Percentiles rank a stretch among this genome's conserved stretches.
Conservation (phyloP, 2,888 invertebrate genomes). For the Acrocera orbiculus region DNA sequence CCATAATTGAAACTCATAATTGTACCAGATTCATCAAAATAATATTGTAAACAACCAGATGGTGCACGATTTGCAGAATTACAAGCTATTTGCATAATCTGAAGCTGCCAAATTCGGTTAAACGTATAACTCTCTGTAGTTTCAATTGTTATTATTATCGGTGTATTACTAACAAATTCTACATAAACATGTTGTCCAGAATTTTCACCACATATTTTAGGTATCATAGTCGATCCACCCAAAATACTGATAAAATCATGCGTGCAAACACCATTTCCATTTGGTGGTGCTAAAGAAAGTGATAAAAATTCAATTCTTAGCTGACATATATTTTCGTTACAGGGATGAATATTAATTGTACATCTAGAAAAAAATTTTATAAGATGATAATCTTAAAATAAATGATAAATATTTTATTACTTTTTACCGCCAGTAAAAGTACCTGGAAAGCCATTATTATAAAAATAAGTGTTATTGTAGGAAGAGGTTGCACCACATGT, state of each 20-base stretch:
- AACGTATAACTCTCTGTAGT: conserved; percentile 42
- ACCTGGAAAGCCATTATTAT: conserved; percentile 57
- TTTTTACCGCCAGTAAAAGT: conserved; percentile 45
- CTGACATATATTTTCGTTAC: conserved; percentile 40
- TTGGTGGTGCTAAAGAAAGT: conserved; percentile 52
- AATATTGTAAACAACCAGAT: conserved; percentile 61
- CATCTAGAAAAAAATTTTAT: no score
- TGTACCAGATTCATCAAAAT: conserved; percentile 41
- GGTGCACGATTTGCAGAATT: conserved; percentile 54
- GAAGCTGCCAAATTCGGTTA: conserved; percentile 56
- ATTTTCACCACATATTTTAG: conserved; percentile 62
- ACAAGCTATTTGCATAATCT: conserved; percentile 54
- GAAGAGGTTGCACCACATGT: conserved; percentile 52
- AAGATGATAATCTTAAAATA: no score
- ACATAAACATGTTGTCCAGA: conserved; percentile 62
- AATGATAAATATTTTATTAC: conserved; percentile 7
- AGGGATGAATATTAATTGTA: conserved; percentile 49
- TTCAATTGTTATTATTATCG: conserved; percentile 49
- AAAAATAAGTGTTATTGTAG: conserved; percentile 70
- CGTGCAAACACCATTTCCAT: conserved; percentile 51
- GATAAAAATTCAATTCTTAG: conserved; percentile 61
- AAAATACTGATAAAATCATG: conserved; percentile 52
- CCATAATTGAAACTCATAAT: conserved; percentile 64
- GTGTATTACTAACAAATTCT: conserved; percentile 48
- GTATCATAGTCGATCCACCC: conserved; percentile 49